Base-by-base conservation (phyloP, 2,113 vertebrate species). In the Ceratotherium simum region DNA sequence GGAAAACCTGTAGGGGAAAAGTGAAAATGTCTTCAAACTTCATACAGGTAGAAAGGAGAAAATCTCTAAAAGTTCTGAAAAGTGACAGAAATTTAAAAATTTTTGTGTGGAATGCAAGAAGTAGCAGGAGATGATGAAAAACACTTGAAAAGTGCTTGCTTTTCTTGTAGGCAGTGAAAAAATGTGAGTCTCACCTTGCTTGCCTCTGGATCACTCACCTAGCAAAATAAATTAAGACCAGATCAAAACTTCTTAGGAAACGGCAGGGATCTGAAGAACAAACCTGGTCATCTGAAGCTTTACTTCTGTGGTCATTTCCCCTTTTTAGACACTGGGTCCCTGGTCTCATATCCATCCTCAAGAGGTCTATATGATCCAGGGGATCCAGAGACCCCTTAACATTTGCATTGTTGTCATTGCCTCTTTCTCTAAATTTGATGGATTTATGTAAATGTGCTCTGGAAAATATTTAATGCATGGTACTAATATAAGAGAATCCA, bases 1-100 rank as follows among this genome's bases (percentile, higher is more conserved):
- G 90, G 92, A 98, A 97, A 96, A 95, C 92, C 97, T 91, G 42
- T 82, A 97, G 94, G 95, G 93, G 51, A 81, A 79, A 91, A 85
- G 90, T 60, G 75, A 92, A 96, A 87, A 83, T 8, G 1, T 95
- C 78, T 31, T 86, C 95, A 89, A 58, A 83, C 56, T 91, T 92
- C 62, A 46, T 64, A 65, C 17, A 97, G 92, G 82, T 95, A 72
- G 51, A 64, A 92, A 91, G 69, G 27, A 73, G 33, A 75, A 96
- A 90, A 93, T 90, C 70, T 95, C 29, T 14, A 31, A 58, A 95
- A 95, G 62, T 97, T 96, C 75, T 72, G 73, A 86, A 79, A 97
- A 93, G 69, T 92, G 95, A 96, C 20, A n/a, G 27, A 56, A 96
- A 95, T 98, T 97, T 25, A 73, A 90, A 56, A 70, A 33, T 89